Base-by-base conservation (phyloP, 2,888 invertebrate genomes). In the Sturmia bella region DNA sequence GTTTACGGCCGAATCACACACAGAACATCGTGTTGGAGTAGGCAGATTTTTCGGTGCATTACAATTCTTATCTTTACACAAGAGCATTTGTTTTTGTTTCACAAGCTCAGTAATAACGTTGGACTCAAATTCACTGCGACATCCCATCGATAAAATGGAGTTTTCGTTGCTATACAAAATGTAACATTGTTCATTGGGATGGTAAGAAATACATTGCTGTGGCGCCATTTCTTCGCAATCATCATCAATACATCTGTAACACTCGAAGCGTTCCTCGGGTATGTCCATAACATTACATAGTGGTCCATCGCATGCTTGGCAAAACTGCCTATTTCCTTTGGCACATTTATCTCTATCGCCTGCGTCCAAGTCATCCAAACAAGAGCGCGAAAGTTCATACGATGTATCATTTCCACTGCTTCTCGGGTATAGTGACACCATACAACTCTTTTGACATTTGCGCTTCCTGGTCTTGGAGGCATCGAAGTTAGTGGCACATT, bases 371-470 rank as follows among this genome's bases (percentile, higher is more conserved):
- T 90, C 90, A 45, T 90, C 88, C 12, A 89, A 77, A 57, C 90
- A 90, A 13, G 89, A 85, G 3, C 90, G 89, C 0, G 84, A 76
- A n/a, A 89, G 81, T 37, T 89, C 85, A 56, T 87, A 86, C 0
- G 89, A 84, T 0, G 89, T 84, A 83, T 89, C 87, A 37, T 48
- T 72, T 0, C 86, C 75, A 9, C 84, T 85, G 12, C 86, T 86
- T 17, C 86, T 87, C 2, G 89, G 88, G 64, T 87, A 90, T 63
- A 89, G 57, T 2, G 87, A 89, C 0, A 85, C 86, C 88, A 88
- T 88, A 63, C 90, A 90, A 21, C 86, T 83, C 0, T 85, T 85
- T 27, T 87, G 87, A 48, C 90, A 90, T 32, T 86, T 85, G 0
- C 89, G 87, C 0, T 85, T 87, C 2, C 72, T 79, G 0, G 63